These are phyloP conservation scores for Drosophila bocki DNA, from an alignment of 1,140 invertebrate species.

Conservation along the genomic window DNA sequence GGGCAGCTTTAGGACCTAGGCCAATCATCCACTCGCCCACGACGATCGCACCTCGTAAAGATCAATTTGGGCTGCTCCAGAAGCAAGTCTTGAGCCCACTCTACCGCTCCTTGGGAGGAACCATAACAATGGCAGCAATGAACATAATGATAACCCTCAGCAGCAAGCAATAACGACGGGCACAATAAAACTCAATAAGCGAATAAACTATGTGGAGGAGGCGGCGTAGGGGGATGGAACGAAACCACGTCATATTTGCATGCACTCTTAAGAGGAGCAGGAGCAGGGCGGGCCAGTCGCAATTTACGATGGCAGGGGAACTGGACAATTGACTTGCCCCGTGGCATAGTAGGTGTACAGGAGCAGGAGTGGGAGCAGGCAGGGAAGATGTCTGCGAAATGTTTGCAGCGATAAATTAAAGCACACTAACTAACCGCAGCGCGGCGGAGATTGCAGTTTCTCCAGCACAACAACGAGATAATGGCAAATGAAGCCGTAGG, in stretches of 20 bases:
- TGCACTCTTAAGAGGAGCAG: constrained; percentile 26
- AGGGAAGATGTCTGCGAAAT: constrained; percentile 39
- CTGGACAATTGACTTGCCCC: constrained; percentile 79
- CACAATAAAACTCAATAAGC: constrained; percentile 75
- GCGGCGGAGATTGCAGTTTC: constrained; percentile 16
- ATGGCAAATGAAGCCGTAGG: constrained; percentile 82
- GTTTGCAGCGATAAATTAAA: constrained; percentile 74
- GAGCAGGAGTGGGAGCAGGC: constrained; percentile 14
- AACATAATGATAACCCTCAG: constrained; percentile 63
- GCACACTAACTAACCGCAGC: constrained; percentile 68
- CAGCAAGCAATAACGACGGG: constrained; percentile 50
- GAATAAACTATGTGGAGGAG: constrained; percentile 48
- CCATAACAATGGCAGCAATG: constrained; percentile 45
- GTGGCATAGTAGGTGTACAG: constrained; percentile 64
- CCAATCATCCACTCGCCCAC: constrained; percentile 4
- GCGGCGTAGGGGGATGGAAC: neutral
- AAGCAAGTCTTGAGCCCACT: constrained; percentile 12
- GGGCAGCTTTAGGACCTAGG: neutral
- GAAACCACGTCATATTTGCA: constrained; percentile 64
- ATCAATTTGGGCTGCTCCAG: constrained; percentile 49
- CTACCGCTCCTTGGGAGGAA: constrained; percentile 3
- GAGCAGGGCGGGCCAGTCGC: neutral
- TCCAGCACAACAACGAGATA: constrained; percentile 54
- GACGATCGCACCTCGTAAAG: constrained; percentile 43
- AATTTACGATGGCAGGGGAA: constrained; percentile 66